phyloP scores from a whole-genome alignment of 2,113 vertebrate species.

The Varanus salvator region DNA sequence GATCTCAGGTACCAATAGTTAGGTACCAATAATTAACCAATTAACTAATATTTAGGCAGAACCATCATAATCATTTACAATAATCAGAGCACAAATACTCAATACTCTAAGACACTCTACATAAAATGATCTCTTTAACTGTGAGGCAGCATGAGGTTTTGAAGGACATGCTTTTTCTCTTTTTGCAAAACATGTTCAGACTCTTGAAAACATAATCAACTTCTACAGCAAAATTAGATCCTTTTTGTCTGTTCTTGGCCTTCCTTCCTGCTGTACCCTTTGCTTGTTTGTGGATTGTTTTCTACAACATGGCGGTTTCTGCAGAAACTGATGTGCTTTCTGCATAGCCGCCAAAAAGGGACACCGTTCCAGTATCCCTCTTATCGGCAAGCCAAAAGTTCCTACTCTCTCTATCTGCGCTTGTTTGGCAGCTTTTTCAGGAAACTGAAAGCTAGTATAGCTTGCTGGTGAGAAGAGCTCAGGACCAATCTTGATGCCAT shows the following conservation, averaged over 20 bases:
- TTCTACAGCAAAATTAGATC: not conserved
- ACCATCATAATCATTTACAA: not conserved
- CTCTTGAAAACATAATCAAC: not conserved
- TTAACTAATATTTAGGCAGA: not conserved
- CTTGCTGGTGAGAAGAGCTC: not conserved
- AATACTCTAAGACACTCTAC: not conserved
- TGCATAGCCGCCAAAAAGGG: slow-evolving; percentile 11
- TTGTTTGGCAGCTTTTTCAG: slow-evolving; percentile 22
- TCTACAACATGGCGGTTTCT: not conserved
- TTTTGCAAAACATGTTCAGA: slow-evolving; percentile 13
- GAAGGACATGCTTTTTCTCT: not conserved
- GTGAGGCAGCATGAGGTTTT: not conserved
- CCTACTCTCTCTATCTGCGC: slow-evolving; percentile 8
- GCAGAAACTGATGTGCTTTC: slow-evolving; percentile 19
- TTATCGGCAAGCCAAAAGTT: not conserved
- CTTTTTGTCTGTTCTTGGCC: slow-evolving; percentile 41
- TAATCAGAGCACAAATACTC: not conserved
- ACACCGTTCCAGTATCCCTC: not conserved
- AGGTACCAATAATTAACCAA: not conserved
- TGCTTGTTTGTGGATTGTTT: not conserved
- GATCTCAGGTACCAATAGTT: not conserved
- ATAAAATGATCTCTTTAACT: not conserved
- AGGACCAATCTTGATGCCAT: not conserved
- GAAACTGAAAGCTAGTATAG: slow-evolving; percentile 8
- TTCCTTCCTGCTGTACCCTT: slow-evolving; percentile 53